Conservation (phyloP, 2,888 invertebrate species). For the Dicycla oo region DNA sequence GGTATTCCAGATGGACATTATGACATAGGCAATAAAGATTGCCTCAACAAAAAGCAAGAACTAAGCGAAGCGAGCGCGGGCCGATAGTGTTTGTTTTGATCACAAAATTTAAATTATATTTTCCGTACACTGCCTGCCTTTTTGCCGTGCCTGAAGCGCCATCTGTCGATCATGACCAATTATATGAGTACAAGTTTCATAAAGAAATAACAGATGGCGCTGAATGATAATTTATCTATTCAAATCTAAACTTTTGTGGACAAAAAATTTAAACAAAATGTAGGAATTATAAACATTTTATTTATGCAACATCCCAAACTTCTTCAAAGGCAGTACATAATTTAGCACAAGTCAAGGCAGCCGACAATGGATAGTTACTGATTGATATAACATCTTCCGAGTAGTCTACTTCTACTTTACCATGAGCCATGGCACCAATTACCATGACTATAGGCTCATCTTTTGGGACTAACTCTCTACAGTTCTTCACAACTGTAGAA, state of each 20-base stretch:
- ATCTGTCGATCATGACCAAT: conserved; percentile 15
- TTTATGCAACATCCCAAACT: conserved; percentile 94
- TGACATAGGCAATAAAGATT: too few relatives aligned
- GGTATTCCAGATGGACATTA: too few relatives aligned
- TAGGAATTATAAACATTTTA: conserved; percentile 48
- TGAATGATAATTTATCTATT: not conserved
- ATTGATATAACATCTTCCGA: conserved; percentile 97
- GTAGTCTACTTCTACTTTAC: conserved; percentile 96
- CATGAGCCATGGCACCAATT: conserved; percentile 99
- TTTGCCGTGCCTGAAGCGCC: not conserved
- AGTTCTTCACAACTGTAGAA: conserved; percentile 92
- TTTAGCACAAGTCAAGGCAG: conserved; percentile 98
- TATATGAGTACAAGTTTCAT: not conserved
- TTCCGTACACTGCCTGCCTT: too few relatives aligned
- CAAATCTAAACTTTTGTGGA: not conserved
- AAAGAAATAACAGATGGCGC: conserved; percentile 20
- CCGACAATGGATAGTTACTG: conserved; percentile 99
- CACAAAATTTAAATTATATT: conserved; percentile 1
- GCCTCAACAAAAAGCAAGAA: not conserved
- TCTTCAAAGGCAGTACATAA: conserved; percentile 98
- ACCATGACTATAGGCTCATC: conserved; percentile 97
- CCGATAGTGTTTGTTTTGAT: not conserved
- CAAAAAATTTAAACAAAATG: not conserved
- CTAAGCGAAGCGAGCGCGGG: not conserved
- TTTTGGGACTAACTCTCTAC: conserved; percentile 94